Base-by-base conservation (phyloP, 2,113 vertebrate genomes). In the Mirounga angustirostris region DNA sequence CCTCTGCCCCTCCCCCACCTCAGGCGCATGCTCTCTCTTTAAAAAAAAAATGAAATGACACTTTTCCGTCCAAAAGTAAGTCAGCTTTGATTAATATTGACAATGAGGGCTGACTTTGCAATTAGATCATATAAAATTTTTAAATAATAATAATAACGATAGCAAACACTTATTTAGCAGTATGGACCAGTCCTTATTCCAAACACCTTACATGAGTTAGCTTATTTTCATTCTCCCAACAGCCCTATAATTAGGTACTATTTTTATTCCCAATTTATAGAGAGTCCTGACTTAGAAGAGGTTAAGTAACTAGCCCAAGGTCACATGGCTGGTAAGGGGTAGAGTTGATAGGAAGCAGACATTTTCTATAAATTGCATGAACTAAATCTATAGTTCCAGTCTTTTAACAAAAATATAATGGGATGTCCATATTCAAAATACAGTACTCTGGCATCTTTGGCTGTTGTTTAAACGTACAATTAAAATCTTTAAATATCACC, bases 401-500 rank as follows among this genome's bases (percentile, higher is more conserved):
- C 81, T 81, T 76, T 78, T 85, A 36, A 96, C 30, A 69, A 73
- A 87, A 76, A 40, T 24, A 10, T 26, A 69, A 94, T 26, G 1
- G 52, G 21, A 52, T 67, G 26, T 71, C 46, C 21, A 30, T 58
- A 71, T 67, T 94, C 52, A 86, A 89, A 54, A 76, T 52, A 61
- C 2, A 93, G 50, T 46, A 18, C 40, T 89, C 74, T 71, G 13
- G 21, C 28, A 43, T 59, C 54, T 94, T 87, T 74, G 59, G 80
- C 22, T 83, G 24, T 71, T 90, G 63, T 78, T 92, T 89, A 63
- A 95, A 63, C 5, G 12, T 69, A 86, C 14, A 43, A 73, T 87
- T 54, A 71, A 88, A 94, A 65, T 90, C 8, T 91, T 95, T 95
- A 43, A 69, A 43, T 79, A 56, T 40, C 24, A 81, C 15, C 33